Evolutionary conservation across 1,140 invertebrate genomes (phyloP), one percentile per base, ranked within the genome.

Genomic region (Cydia pomonella): DNA sequence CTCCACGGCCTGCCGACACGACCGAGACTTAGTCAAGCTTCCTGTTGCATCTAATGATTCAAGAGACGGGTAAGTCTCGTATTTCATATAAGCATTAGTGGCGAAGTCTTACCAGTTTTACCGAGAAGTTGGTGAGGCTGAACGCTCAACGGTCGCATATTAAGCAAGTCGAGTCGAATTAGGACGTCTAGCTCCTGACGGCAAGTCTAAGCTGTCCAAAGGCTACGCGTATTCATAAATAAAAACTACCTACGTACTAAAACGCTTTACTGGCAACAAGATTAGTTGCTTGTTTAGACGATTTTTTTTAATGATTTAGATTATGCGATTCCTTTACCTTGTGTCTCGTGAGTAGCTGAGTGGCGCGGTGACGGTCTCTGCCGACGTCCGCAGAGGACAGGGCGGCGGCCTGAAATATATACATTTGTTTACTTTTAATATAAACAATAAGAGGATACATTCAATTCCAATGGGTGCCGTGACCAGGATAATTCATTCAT

Each of bases 281-380:
- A 29, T 29, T 29, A 2, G 29, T 29, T 29, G 29, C 29, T 29
- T 29, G 6, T 29, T 29, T 29, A 29, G 2, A 29, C 29, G 29
- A 29, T 29, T 29, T 29, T 7, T 29, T 29, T 29, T 0, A 29
- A 5, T 29, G 29, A 29, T 29, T 38, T 38, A 38, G 33, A 38
- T 1, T 38, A 10, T 38, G 33, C 9, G 33, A 9, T 10, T 38
- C 7, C 33, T 38, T 38, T 86, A 96, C 97, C 94, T 98, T 98
- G 86, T 99, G 97, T 89, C 97, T 98, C 7, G 98, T 98, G 1
- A 99, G 93, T 47, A 99, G 93, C 93, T 98, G 98, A 16, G 97
- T 97, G 50, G 97, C 97, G 13, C 97, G 95, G 87, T 98, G 97
- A 64, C 97, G 94, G 93, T 99, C 98, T 44, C 97, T 94, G 21